Base-by-base conservation (phyloP, 2,113 vertebrate species). In the Holacanthus passer region DNA sequence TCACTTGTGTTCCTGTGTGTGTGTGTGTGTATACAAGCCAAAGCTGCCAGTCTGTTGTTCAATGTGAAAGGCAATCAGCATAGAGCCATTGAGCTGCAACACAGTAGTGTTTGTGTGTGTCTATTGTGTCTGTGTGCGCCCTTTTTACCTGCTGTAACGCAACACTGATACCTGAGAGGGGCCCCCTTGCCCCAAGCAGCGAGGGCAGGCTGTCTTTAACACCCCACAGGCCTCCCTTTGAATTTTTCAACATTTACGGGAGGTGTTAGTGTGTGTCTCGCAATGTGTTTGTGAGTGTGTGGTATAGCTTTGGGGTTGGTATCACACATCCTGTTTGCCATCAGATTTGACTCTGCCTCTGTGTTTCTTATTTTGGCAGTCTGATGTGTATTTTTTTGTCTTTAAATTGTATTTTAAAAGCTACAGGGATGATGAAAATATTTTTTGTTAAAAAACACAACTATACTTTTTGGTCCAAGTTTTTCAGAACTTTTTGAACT, bases 151-250 rank as follows among this genome's bases (percentile, higher is more conserved):
- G 65, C 79, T 83, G 91, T 81, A 91, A 92, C 52, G 63, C 71
- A 87, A 89, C 82, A 58, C 88, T 2, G 88, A 83, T 60, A 87
- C 79, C 81, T 79, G 85, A 94, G 79, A 86, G 62, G 72, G 74
- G 77, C 83, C 70, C 74, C 53, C 77, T 53, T 1, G 41, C 35
- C 60, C 58, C 27, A 43, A 24, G 32, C 78, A 68, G 17, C 37
- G 74, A 47, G 47, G 67, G 50, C 66, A 72, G 13, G 0, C 56
- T 77, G 63, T 77, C 69, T 82, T 29, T 68, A 48, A 81, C 77
- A 59, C 70, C 24, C 35, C 37, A 7, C 45, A 29, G 47, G 45
- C 37, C 0, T 17, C 52, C 19, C 55, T 68, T 83, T 73, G 39
- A 86, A 77, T 79, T 66, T 79, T 77, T 77, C 27, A 77, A 31